Evolutionary conservation across 2,797 vertebrate species (phyloP).

Genomic region (Bucorvus abyssinicus): DNA sequence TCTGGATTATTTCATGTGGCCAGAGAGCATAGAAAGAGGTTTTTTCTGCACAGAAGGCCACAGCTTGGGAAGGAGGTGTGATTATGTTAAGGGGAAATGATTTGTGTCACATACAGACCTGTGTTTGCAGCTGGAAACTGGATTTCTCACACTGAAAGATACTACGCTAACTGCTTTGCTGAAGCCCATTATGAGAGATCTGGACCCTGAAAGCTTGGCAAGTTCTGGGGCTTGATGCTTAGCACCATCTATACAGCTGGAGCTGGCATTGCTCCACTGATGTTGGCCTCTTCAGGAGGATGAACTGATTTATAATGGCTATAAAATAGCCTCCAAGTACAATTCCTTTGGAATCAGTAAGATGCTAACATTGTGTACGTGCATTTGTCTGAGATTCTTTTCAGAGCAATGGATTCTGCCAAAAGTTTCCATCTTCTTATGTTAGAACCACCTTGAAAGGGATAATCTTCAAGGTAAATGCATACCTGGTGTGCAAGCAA

Average conservation of each 20-base stretch:
- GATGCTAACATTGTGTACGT: background rate
- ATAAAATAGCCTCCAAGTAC: background rate
- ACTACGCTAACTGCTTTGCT: background rate
- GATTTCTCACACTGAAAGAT: background rate
- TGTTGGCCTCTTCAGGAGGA: background rate
- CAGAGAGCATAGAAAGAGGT: background rate
- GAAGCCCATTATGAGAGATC: background rate
- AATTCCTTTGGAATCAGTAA: background rate
- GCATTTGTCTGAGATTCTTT: background rate
- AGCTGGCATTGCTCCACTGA: background rate
- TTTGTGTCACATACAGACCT: background rate
- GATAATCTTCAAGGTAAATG: background rate
- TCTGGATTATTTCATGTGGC: constrained; percentile 14
- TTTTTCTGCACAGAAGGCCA: background rate
- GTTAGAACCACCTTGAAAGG: background rate
- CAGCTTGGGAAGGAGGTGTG: background rate
- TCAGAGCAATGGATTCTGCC: background rate
- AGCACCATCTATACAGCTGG: background rate
- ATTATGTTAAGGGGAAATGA: background rate
- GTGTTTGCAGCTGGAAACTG: background rate
- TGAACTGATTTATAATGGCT: background rate
- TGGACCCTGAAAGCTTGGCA: background rate
- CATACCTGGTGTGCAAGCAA: background rate
- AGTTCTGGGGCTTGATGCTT: background rate
- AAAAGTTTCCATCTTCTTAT: background rate